Percentiles rank a stretch among this genome's conserved stretches.
Conservation (phyloP, 2,888 invertebrate species). For the Cheilosia soror region DNA sequence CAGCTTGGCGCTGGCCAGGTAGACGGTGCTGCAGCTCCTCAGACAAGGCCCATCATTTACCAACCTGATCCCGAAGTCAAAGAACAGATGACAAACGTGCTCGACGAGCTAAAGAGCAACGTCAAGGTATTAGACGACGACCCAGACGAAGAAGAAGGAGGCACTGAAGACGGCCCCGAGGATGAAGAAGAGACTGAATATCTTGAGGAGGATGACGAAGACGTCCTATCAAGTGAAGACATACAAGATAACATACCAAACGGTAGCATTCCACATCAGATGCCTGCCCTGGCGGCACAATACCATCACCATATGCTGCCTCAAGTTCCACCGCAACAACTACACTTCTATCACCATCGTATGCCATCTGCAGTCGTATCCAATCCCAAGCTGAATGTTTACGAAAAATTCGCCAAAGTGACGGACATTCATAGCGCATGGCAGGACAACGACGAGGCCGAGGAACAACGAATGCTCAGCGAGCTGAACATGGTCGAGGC, state of each 20-base stretch:
- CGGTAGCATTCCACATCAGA: slow-evolving; percentile 24
- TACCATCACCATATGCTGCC: slow-evolving; percentile 54
- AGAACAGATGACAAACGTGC: slow-evolving; percentile 91
- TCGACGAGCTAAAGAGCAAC: slow-evolving; percentile 90
- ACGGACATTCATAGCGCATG: slow-evolving; percentile 82
- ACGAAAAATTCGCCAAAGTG: slow-evolving; percentile 80
- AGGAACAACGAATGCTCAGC: slow-evolving; percentile 70
- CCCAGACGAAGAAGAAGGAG: slow-evolving; percentile 13
- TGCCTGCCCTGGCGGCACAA: slow-evolving; percentile 29
- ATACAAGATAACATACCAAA: not conserved
- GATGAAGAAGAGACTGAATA: slow-evolving; percentile 81
- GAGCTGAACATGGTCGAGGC: slow-evolving; percentile 73
- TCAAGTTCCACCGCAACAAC: slow-evolving; percentile 40
- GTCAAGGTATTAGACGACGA: slow-evolving; percentile 84
- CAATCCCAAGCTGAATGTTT: slow-evolving; percentile 75
- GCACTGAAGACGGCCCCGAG: slow-evolving; percentile 58
- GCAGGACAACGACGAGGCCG: slow-evolving; percentile 81
- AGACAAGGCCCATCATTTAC: slow-evolving; percentile 79
- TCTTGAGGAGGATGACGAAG: not conserved
- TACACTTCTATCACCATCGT: slow-evolving; percentile 47
- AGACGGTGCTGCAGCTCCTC: slow-evolving; percentile 79
- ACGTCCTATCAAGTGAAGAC: slow-evolving; percentile 16
- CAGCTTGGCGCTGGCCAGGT: slow-evolving; percentile 87
- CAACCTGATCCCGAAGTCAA: slow-evolving; percentile 89
- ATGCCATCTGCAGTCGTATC: slow-evolving; percentile 48